Conservation (phyloP, 2,888 invertebrate species). For the Folsomia manolachei region DNA sequence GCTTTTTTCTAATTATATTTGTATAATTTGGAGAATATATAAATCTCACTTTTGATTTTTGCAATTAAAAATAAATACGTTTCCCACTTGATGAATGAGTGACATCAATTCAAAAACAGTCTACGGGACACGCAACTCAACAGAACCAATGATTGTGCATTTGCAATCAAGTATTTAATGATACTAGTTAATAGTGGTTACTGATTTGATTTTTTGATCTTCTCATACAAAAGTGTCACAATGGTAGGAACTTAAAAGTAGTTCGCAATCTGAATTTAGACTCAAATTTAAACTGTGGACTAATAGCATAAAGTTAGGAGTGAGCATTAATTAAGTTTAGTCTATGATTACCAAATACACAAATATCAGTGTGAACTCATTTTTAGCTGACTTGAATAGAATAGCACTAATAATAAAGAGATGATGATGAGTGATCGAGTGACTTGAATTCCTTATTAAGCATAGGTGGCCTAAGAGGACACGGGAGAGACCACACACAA, state of each 20-base stretch:
- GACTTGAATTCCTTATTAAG: slow-evolving; percentile 12
- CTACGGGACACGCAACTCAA: too few species aligned
- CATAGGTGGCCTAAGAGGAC: slow-evolving; percentile 1
- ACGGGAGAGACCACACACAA: slow-evolving; percentile 14
- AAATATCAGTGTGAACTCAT: background rate
- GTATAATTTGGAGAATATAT: background rate
- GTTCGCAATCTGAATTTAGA: background rate
- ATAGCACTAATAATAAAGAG: slow-evolving; percentile 4
- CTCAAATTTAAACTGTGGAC: background rate
- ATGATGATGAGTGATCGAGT: too few species aligned
- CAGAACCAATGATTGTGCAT: background rate
- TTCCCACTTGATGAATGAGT: background rate
- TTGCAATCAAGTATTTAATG: background rate
- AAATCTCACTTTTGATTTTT: background rate
- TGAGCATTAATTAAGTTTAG: background rate
- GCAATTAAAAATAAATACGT: background rate
- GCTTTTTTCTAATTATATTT: too few species aligned
- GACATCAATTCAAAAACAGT: too few species aligned
- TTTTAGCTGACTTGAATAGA: slow-evolving; percentile 7
- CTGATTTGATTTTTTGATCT: background rate
- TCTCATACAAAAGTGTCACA: background rate
- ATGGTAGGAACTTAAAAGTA: background rate
- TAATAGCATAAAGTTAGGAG: too few species aligned
- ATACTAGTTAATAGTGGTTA: background rate
- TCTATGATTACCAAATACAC: too few species aligned